Evolutionary conservation across 1,140 invertebrate species (phyloP).

Genomic region (Lepidurus apus): DNA sequence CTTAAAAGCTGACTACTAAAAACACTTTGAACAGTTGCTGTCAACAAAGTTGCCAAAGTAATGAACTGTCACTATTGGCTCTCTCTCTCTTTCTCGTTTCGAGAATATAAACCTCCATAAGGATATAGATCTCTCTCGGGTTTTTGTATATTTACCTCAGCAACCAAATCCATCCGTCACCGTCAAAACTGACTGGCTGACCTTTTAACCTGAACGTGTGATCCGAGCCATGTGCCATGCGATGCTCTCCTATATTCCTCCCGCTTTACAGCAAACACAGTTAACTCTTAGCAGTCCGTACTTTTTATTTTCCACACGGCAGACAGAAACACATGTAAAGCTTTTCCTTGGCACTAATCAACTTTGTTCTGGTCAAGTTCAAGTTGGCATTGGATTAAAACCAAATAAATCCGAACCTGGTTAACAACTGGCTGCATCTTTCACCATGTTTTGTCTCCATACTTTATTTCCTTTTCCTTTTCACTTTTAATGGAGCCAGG

Average conservation of each 20-base stretch:
- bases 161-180: slow-evolving; percentile 12
- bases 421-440: not conserved
- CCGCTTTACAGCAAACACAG: not conserved
- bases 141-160: slow-evolving; percentile 22
- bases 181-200: not conserved
- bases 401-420: not conserved
- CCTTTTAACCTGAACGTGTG: slow-evolving; percentile 8
- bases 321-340: not conserved
- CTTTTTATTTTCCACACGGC: not conserved
- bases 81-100: not conserved
- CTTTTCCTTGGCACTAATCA: not conserved
- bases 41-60: slow-evolving; percentile 2
- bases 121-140: not conserved
- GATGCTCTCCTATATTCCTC: not conserved
- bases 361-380: not conserved
- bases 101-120: not conserved
- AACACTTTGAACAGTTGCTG: not conserved
- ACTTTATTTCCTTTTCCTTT: not conserved
- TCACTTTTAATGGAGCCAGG: not conserved
- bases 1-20: not conserved
- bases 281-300: not conserved
- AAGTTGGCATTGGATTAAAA: slow-evolving; percentile 1
- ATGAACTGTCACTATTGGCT: slow-evolving; percentile 1
- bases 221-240: slow-evolving; percentile 20
- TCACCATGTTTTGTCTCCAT: not conserved